Conservation (phyloP, 1,140 invertebrate genomes). For the Caenorhabditis inopinata region DNA sequence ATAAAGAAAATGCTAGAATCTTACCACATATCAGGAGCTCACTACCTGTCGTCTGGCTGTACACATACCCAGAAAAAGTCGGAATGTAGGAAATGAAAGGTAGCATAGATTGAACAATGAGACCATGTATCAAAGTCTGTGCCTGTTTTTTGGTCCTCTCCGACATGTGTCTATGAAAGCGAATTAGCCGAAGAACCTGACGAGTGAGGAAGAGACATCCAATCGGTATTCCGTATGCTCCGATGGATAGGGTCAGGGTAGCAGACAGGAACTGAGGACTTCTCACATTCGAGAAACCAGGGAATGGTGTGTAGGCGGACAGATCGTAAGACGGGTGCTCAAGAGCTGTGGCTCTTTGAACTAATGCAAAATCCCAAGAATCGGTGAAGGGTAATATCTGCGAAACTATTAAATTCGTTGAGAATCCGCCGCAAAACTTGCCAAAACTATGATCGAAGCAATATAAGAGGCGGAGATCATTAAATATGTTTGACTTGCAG, state of each 20-base stretch:
- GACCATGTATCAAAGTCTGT: conserved; percentile 8
- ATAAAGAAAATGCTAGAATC: not conserved
- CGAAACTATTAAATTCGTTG: too few species aligned
- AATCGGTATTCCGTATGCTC: not conserved
- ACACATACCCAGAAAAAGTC: not conserved
- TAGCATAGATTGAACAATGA: not conserved
- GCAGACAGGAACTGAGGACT: not conserved
- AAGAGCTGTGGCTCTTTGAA: not conserved
- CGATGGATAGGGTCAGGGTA: not conserved
- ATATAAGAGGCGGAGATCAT: not conserved
- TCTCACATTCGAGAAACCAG: not conserved
- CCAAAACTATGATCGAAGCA: not conserved
- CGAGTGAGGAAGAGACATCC: not conserved
- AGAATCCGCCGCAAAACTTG: not conserved
- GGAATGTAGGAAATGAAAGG: not conserved
- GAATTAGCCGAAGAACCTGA: not conserved
- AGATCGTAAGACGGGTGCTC: not conserved
- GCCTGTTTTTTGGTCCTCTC: conserved; percentile 7
- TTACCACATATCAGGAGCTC: not conserved
- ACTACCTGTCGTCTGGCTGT: not conserved
- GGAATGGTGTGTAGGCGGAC: not conserved
- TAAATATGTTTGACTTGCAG: not conserved
- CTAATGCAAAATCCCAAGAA: not conserved
- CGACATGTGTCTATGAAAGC: not conserved
- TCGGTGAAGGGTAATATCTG: not conserved